These are phyloP conservation scores for Macquaria australasica DNA, from an alignment of 2,113 vertebrate genomes.

Conservation along the genomic window DNA sequence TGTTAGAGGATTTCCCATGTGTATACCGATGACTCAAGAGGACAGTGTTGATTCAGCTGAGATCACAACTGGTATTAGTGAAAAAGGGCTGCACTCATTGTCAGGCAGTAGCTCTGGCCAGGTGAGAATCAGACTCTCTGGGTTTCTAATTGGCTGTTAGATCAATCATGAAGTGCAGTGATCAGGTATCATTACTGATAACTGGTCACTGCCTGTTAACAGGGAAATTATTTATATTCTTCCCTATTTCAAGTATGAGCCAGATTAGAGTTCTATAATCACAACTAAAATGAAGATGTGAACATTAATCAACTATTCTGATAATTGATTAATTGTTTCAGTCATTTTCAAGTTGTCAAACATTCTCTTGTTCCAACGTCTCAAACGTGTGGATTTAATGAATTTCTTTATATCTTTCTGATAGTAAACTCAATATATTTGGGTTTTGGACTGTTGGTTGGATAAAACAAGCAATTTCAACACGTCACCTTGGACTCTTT, in stretches of 20 bases:
- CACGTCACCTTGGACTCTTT: no score
- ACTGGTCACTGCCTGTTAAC: no score
- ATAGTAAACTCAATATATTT: no score
- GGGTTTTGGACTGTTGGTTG: no score
- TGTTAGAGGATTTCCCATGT: not conserved
- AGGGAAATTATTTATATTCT: no score
- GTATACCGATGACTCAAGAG: not conserved
- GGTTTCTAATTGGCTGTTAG: conserved; percentile 33
- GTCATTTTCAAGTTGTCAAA: no score
- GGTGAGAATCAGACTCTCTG: conserved; percentile 22
- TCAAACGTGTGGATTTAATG: no score
- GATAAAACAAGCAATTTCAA: no score
- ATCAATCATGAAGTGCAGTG: conserved; percentile 21
- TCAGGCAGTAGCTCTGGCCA: not conserved
- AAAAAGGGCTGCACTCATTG: conserved; percentile 26
- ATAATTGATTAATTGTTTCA: no score
- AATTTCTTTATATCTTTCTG: no score
- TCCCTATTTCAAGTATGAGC: not conserved
- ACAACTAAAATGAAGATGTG: not conserved
- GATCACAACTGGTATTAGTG: conserved; percentile 5
- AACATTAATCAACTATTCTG: not conserved
- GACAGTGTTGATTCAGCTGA: conserved; percentile 18
- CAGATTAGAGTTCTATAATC: not conserved
- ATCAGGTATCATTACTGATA: not conserved
- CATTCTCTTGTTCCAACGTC: no score